Conservation (phyloP, 1,140 invertebrate species). For the Ceratitis capitata region DNA sequence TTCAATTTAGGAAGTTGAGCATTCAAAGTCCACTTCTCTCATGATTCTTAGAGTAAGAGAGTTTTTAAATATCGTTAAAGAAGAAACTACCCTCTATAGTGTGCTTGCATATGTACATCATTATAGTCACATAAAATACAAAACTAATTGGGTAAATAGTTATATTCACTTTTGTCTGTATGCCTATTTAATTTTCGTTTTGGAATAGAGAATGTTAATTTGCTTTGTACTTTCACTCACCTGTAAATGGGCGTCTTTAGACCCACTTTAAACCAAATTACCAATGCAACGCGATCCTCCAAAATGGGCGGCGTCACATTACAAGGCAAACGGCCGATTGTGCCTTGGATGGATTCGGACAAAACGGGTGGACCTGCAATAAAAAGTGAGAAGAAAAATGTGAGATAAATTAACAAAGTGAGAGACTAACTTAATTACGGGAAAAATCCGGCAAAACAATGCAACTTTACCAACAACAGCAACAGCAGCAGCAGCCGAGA, state of each 20-base stretch:
- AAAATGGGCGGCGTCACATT: slow-evolving; percentile 78
- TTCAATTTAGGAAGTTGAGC: too few species aligned
- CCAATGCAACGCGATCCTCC: slow-evolving; percentile 80
- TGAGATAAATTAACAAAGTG: not conserved
- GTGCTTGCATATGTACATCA: too few species aligned
- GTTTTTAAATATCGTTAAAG: too few species aligned
- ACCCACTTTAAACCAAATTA: slow-evolving; percentile 88
- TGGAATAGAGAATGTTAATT: too few species aligned
- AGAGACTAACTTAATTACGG: slow-evolving; percentile 12
- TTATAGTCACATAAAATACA: too few species aligned
- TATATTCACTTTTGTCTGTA: too few species aligned
- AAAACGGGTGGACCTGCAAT: slow-evolving; percentile 71
- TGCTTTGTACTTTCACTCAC: slow-evolving; percentile 73
- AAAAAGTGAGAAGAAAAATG: slow-evolving; percentile 42
- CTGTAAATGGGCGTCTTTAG: slow-evolving; percentile 82
- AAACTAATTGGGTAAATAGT: too few species aligned
- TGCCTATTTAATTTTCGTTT: too few species aligned
- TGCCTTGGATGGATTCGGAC: slow-evolving; percentile 78
- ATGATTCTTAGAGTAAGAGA: too few species aligned
- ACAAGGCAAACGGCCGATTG: slow-evolving; percentile 80
- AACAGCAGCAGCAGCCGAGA: too few species aligned
- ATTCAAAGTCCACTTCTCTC: too few species aligned
- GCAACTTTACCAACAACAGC: not conserved
- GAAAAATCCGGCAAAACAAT: not conserved
- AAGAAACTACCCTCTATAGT: too few species aligned